A percentile compares a stretch with the other conserved stretches of the same genome.
These are phyloP conservation scores for Pipa parva DNA, from an alignment of 2,113 vertebrate species.

Conservation along the genomic window DNA sequence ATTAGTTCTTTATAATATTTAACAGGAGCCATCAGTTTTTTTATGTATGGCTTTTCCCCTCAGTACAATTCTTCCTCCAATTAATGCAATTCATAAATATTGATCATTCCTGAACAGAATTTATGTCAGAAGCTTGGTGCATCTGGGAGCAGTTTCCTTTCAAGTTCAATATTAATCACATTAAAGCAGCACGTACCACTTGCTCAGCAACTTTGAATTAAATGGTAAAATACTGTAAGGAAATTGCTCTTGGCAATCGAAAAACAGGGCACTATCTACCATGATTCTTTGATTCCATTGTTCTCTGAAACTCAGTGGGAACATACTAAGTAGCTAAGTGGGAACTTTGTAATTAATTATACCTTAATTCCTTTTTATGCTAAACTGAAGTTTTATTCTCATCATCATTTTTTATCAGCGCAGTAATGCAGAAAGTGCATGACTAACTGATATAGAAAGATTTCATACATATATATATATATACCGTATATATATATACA, in stretches of 20 bases:
- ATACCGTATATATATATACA: too few relatives aligned
- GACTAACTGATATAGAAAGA: too few relatives aligned
- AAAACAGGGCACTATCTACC: conserved; percentile 13
- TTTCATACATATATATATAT: too few relatives aligned
- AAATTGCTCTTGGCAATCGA: conserved; percentile 33
- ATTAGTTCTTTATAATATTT: conserved; percentile 34
- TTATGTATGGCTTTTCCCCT: conserved; percentile 16
- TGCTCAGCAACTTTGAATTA: conserved; percentile 40
- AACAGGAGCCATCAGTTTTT: conserved; percentile 23
- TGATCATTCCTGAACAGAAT: conserved; percentile 34
- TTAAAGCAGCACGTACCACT: conserved; percentile 36
- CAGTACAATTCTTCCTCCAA: conserved; percentile 27
- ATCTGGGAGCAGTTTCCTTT: conserved; percentile 34
- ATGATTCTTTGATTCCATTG: conserved; percentile 24
- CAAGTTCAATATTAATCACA: conserved; percentile 41
- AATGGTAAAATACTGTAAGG: conserved; percentile 37
- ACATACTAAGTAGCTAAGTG: too few relatives aligned
- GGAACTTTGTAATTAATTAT: too few relatives aligned
- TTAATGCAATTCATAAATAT: conserved; percentile 44
- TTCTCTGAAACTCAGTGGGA: conserved; percentile 10
- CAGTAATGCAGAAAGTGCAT: too few relatives aligned
- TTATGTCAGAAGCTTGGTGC: conserved; percentile 22
- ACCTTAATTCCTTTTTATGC: too few relatives aligned
- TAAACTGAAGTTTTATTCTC: too few relatives aligned
- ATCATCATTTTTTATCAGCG: too few relatives aligned